Base-by-base conservation (phyloP, 2,797 vertebrate genomes). In the Hyperoplus lanceolatus region DNA sequence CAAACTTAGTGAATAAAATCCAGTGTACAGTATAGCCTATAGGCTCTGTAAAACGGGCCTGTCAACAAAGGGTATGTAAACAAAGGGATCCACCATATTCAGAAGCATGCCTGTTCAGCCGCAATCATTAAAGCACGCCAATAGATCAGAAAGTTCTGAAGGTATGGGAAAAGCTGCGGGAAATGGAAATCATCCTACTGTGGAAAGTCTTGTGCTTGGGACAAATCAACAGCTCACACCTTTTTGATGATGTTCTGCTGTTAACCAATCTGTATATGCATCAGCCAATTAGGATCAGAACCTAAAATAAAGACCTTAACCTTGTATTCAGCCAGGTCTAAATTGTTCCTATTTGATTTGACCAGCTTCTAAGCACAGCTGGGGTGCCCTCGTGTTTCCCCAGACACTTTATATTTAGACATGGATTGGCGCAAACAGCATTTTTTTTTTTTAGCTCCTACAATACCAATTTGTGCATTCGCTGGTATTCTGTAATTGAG, bases 331-430 rank as follows among this genome's bases (percentile, higher is more conserved):
- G 15, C 43, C 18, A 6, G 13, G 18, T 61, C 57, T 42, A 73
- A 77, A 78, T 15, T 45, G 2, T 63, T 57, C 6, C 66, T 75
- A 41, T 29, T 59, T 70, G 71, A 29, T 29, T 59, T 73, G 77
- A 82, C 67, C 81, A 63, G 71, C 53, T 73, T 58, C n/a, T 4
- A 5, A 64, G 51, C 68, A 43, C 80, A 89, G 89, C 68, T 65
- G 75, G 63, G 77, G 60, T 29, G 29, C 29, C 65, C 71, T 67
- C 60, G 78, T 82, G 76, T 29, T 85, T 87, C 84, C 85, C 78
- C 79, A 84, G 80, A 85, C 82, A 70, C 74, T 82, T 84, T 85
- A 87, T 86, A 80, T 87, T 90, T 87, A 83, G 80, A 81, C 73
- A 45, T 49, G 69, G 66, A 65, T 66, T 60, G 62, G 71, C 68